Percentiles rank a stretch among this genome's conserved stretches.
phyloP scores from a whole-genome alignment of 2,113 vertebrate genomes.

The Pachycephala philippinensis region DNA sequence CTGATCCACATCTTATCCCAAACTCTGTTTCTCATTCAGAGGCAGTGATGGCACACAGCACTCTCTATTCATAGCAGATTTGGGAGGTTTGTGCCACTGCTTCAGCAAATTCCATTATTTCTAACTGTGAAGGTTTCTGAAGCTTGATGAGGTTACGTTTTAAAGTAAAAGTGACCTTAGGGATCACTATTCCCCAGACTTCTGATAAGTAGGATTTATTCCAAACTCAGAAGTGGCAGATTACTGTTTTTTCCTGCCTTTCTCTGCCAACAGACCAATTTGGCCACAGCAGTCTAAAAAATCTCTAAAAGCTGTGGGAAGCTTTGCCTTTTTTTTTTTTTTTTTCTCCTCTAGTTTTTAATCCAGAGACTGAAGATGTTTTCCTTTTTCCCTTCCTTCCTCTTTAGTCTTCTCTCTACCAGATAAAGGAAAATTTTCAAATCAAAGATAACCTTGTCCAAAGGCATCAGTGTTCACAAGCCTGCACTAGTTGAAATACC shows the following conservation, averaged over 20 bases:
- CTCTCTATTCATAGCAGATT: not conserved
- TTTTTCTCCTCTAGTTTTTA: not conserved
- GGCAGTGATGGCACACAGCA: not conserved
- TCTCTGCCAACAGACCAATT: not conserved
- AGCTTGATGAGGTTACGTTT: not conserved
- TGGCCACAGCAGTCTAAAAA: not conserved
- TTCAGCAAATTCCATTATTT: not conserved
- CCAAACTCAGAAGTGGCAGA: not conserved
- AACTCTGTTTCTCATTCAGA: conserved; percentile 5
- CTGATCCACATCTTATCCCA: not conserved
- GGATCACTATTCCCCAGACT: not conserved
- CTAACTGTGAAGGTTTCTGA: not conserved
- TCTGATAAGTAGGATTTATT: not conserved
- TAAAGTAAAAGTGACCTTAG: not conserved
- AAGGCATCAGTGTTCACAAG: not conserved
- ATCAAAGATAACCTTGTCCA: not conserved
- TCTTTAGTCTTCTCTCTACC: not conserved
- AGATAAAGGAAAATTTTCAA: not conserved
- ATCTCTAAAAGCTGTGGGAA: not conserved
- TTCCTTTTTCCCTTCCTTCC: not conserved
- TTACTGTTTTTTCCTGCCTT: not conserved
- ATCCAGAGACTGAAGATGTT: not conserved
- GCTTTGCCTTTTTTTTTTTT: not conserved
- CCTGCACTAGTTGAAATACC: not conserved
- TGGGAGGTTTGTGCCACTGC: not conserved